Conservation (phyloP, 2,888 invertebrate genomes). For the Leptura quadrifasciata region DNA sequence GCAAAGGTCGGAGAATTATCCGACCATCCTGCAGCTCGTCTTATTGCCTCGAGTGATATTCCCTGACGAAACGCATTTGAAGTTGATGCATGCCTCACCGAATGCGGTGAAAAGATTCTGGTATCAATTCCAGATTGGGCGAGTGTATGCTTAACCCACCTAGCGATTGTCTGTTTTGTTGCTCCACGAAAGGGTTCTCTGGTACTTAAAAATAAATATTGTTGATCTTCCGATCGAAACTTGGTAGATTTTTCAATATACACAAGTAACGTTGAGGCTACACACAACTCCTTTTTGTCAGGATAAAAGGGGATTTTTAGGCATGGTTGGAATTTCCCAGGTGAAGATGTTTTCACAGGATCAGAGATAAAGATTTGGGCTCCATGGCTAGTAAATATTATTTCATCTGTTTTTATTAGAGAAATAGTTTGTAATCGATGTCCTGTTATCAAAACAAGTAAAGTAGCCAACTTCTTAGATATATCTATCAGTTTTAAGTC, state of each 20-base stretch:
- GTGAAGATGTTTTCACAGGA: not conserved
- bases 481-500: not conserved
- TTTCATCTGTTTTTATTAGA: not conserved
- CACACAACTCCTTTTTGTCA: not conserved
- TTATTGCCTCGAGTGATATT: not conserved
- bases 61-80: not conserved
- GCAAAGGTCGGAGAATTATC: not conserved
- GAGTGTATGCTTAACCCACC: not conserved
- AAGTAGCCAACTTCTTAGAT: not conserved
- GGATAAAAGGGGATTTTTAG: not conserved
- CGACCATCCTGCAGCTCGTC: constrained; percentile 10
- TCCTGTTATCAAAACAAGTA: not conserved
- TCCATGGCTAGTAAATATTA: too few species aligned
- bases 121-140: not conserved
- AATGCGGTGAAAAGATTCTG: not conserved
- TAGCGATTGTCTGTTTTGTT: not conserved
- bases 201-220: not conserved
- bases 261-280: not conserved
- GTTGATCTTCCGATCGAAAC: not conserved
- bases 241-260: not conserved
- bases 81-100: constrained; percentile 8
- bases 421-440: not conserved
- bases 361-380: not conserved
- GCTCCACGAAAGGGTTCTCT: not conserved
- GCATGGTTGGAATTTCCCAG: not conserved